Base-by-base conservation (phyloP, 2,888 invertebrate species). In the Polyommatus iphigenia region DNA sequence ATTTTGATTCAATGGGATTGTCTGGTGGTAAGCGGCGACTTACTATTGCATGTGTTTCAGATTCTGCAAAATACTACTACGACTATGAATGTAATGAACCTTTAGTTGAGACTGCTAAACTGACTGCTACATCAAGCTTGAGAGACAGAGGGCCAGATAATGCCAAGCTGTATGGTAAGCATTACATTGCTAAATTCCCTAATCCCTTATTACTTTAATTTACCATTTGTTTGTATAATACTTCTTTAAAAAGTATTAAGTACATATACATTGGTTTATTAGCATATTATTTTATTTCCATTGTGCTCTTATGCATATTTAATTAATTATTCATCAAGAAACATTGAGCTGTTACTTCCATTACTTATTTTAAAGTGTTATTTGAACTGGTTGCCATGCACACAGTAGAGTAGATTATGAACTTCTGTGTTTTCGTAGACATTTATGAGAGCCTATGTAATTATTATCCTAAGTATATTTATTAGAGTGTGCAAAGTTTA, bases 111-210 rank as follows among this genome's bases (percentile, higher is more conserved):
- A 95, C 91, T 84, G 96, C 98, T 80, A 96, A 95, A 80, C 89
- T 98, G 81, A 96, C 95, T 80, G 98, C 98, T 46, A 98, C 98
- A 71, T 97, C 98, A 24, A 96, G 96, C 83, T 92, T 98, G 79
- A 95, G 96, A 76, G 97, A 97, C 83, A 95, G 98, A 87, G 98
- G 97, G 79, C 96, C 98, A n/a, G 95, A 97, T 80, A 97, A 98
- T 95, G 98, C 98, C 59, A 95, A 95, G 86, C 94, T 98, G 84
- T 96, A 98, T 95, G 98, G 98, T 98, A 95, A 96, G 96, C 85
- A 50, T 24, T 1, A 24, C 13, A 1, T 24, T 62, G 10, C 24
- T 3, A 24, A 2, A 62, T 24, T 10, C 10, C 20, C 8, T 20
- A 62, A 24, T 24, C n/a, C n/a, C 59, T 59, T 59, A 59, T 57